Percentiles rank a stretch among this genome's conserved stretches.
phyloP scores from a whole-genome alignment of 2,888 invertebrate genomes.

The Phanerotoma sp. region DNA sequence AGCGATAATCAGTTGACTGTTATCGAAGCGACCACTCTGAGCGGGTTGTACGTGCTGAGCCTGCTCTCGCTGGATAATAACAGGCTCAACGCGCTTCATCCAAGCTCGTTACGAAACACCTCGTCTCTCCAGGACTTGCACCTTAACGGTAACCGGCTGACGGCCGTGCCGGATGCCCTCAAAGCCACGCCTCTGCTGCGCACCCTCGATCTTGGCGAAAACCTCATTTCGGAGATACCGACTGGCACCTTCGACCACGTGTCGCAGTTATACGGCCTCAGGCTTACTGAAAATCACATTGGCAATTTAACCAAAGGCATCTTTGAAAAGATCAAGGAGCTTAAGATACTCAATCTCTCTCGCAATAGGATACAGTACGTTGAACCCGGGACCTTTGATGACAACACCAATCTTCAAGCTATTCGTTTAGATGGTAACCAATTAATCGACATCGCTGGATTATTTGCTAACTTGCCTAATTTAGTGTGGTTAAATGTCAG shows the following conservation, averaged over 20 bases:
- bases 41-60: slow-evolving; percentile 74
- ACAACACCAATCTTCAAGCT: slow-evolving; percentile 75
- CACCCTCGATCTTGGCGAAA: slow-evolving; percentile 82
- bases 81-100: slow-evolving; percentile 72
- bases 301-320: slow-evolving; percentile 77
- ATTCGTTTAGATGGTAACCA: slow-evolving; percentile 82
- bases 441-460: slow-evolving; percentile 73
- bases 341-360: slow-evolving; percentile 82
- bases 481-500: slow-evolving; percentile 85
- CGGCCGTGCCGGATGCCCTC: slow-evolving; percentile 73
- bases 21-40: slow-evolving; percentile 75
- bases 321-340: slow-evolving; percentile 74
- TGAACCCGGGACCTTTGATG: slow-evolving; percentile 76
- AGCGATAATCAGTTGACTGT: slow-evolving; percentile 77
- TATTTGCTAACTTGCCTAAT: slow-evolving; percentile 79
- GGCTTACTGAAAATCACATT: slow-evolving; percentile 83
- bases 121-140: slow-evolving; percentile 80
- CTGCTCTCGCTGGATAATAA: slow-evolving; percentile 80
- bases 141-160: slow-evolving; percentile 78
- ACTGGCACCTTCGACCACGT: slow-evolving; percentile 80
- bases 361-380: slow-evolving; percentile 80
- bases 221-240: slow-evolving; percentile 75
- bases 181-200: slow-evolving; percentile 74
- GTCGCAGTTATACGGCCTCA: slow-evolving; percentile 76
- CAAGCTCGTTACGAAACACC: slow-evolving; percentile 75